These are phyloP conservation scores for Aramus guarauna DNA, from an alignment of 2,113 vertebrate genomes.

Conservation along the genomic window DNA sequence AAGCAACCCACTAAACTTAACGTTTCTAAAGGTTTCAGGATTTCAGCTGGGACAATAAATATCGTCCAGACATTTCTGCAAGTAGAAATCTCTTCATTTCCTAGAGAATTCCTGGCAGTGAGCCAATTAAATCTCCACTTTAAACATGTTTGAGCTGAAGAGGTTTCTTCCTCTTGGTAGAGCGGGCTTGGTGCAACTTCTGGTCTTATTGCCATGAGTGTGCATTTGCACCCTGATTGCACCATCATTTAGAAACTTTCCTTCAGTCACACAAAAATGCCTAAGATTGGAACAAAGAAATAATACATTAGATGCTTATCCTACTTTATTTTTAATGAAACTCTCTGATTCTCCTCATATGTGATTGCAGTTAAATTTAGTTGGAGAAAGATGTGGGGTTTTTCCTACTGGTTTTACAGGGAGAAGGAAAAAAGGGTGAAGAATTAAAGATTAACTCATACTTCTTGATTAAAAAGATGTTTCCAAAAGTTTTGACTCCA, in stretches of 20 bases:
- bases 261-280: neutral
- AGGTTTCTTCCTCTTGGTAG: neutral
- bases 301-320: neutral
- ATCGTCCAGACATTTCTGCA: neutral
- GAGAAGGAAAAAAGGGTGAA: neutral
- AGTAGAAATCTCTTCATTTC: neutral
- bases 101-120: neutral
- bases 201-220: neutral
- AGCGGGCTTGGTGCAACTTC: neutral
- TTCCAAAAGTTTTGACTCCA: neutral
- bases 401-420: neutral
- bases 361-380: neutral
- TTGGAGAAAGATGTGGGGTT: accelerated
- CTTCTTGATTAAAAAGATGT: neutral
- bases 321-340: neutral
- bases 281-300: neutral
- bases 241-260: neutral
- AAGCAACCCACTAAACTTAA: neutral
- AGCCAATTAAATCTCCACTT: neutral
- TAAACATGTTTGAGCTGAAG: neutral
- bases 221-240: neutral
- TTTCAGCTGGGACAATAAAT: neutral
- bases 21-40: neutral
- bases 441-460: neutral
- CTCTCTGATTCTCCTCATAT: neutral